Conservation (phyloP, 2,113 vertebrate genomes). For the Melanerpes aurifrons region DNA sequence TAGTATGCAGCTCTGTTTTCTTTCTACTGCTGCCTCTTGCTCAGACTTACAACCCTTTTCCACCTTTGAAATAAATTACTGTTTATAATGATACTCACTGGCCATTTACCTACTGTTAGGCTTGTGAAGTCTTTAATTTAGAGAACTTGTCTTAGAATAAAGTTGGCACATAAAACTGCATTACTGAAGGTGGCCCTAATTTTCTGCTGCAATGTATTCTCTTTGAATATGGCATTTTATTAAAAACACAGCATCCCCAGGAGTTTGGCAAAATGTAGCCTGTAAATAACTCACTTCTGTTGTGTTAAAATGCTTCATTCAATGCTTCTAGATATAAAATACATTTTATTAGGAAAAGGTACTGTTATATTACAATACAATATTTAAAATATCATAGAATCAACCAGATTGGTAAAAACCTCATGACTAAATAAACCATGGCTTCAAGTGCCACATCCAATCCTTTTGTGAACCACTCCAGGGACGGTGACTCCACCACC, state of each 20-base stretch:
- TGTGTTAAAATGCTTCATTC: background rate
- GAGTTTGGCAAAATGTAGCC: background rate
- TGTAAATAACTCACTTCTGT: background rate
- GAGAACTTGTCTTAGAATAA: background rate
- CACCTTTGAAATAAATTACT: background rate
- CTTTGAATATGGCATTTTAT: background rate
- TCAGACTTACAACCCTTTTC: background rate
- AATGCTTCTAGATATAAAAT: background rate
- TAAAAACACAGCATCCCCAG: background rate
- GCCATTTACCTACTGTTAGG: background rate
- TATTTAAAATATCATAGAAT: background rate
- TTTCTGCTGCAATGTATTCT: background rate
- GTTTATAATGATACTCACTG: background rate
- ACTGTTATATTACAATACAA: background rate
- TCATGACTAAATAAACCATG: too few species aligned
- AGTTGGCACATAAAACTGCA: background rate
- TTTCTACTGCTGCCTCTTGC: background rate
- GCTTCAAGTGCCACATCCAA: too few species aligned
- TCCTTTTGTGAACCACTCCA: too few species aligned
- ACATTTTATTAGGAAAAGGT: background rate
- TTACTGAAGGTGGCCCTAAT: background rate
- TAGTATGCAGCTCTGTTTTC: background rate
- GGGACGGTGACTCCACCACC: too few species aligned
- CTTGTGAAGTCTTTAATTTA: background rate
- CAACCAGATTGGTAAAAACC: too few species aligned